phyloP scores from a whole-genome alignment of 2,888 invertebrate species.

The Ptycholaimellus sp. region DNA sequence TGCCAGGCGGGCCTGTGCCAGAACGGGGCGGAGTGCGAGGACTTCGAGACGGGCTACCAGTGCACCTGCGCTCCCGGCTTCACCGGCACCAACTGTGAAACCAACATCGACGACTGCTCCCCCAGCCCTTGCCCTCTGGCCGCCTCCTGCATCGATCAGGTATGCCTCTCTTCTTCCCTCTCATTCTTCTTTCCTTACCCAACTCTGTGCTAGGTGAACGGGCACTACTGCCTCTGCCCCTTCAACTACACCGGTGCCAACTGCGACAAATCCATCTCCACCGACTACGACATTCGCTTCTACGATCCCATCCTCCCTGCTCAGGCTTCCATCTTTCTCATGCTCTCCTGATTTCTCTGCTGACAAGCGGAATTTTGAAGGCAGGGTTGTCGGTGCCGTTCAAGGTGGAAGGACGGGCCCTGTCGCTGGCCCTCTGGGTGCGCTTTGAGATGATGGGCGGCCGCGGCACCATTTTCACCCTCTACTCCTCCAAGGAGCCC shows the following conservation, averaged over 20 bases:
- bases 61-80: slow-evolving; percentile 46
- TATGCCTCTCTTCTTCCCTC: slow-evolving; percentile 2
- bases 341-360: slow-evolving; percentile 51
- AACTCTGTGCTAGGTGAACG: slow-evolving; percentile 33
- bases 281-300: slow-evolving; percentile 89
- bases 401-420: slow-evolving; percentile 38
- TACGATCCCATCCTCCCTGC: slow-evolving; percentile 59
- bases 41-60: slow-evolving; percentile 39
- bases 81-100: slow-evolving; percentile 18
- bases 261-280: slow-evolving; percentile 73
- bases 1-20: slow-evolving; percentile 14
- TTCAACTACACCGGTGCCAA: slow-evolving; percentile 86
- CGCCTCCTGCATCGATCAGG: slow-evolving; percentile 16
- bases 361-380: neutral
- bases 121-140: slow-evolving; percentile 16
- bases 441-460: slow-evolving; percentile 54
- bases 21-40: slow-evolving; percentile 20
- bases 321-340: slow-evolving; percentile 71
- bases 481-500: slow-evolving; percentile 44
- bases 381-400: slow-evolving; percentile 2
- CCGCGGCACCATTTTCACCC: slow-evolving; percentile 65
- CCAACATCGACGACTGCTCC: slow-evolving; percentile 22
- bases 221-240: slow-evolving; percentile 83
- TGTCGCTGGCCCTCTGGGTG: slow-evolving; percentile 85
- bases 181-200: slow-evolving; percentile 8